phyloP scores from a whole-genome alignment of 2,797 vertebrate species.

The Xerus rutilus region DNA sequence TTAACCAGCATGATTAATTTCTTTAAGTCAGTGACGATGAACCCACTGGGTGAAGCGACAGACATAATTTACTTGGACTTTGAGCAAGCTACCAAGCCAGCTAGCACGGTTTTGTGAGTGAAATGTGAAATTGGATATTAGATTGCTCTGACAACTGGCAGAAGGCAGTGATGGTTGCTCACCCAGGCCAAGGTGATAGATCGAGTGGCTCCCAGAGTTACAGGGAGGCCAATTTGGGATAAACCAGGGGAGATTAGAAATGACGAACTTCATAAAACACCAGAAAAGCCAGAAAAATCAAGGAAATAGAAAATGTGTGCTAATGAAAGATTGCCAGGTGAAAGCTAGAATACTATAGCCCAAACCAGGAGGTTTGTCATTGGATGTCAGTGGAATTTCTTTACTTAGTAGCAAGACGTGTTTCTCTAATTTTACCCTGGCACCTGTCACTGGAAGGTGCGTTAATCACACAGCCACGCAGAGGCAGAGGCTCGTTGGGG shows the following conservation, averaged over 20 bases:
- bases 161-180: not conserved
- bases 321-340: not conserved
- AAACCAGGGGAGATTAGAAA: not conserved
- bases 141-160: constrained; percentile 49
- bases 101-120: constrained; percentile 56
- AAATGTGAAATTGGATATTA: constrained; percentile 68
- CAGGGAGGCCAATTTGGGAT: too few species aligned
- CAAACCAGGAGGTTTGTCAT: not conserved
- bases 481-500: not conserved
- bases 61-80: constrained; percentile 63
- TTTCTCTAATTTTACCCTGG: not conserved
- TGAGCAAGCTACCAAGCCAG: constrained; percentile 56
- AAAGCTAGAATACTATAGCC: not conserved
- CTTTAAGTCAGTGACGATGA: constrained; percentile 71
- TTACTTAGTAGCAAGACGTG: not conserved
- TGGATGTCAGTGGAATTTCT: not conserved
- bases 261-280: not conserved
- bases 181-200: not conserved
- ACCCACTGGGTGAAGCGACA: constrained; percentile 62
- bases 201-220: not conserved
- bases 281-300: not conserved
- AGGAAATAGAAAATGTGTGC: not conserved
- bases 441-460: not conserved
- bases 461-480: too few species aligned
- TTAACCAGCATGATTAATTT: constrained; percentile 78